Evolutionary conservation across 2,797 vertebrate species (phyloP), one percentile per base, ranked within the genome.

Genomic region (Schizothorax lantsangensis): DNA sequence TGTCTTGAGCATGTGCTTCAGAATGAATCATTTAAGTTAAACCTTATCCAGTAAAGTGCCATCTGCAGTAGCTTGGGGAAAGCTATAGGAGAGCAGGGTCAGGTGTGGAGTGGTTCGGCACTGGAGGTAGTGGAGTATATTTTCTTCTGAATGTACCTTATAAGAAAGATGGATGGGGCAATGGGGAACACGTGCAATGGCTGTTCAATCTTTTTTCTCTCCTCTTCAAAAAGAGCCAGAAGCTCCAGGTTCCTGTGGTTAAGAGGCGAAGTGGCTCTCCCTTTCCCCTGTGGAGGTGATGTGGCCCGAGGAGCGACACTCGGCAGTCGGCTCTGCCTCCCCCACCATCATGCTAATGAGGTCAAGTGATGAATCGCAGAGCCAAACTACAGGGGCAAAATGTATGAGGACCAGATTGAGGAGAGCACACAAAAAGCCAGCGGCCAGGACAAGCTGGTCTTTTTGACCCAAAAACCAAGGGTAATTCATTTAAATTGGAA

Each of bases 361-460:
- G 93, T 94, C 93, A 93, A 94, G 93, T 92, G 89, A 92, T 47
- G 23, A 93, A 94, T 94, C 91, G 92, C 91, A 93, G 90, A 92
- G 91, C 92, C 91, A 85, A 92, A 92, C 92, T 80, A 81, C 72
- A 85, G 87, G 89, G 88, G 78, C 75, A 75, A 86, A 83, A 90
- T 69, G 71, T 73, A 88, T 83, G 89, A 87, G 57, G 89, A 90
- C 86, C 90, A 93, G 90, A 93, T 88, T 92, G 91, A 84, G 78
- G 82, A 89, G 81, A 85, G 83, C 81, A 83, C 73, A 73, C 80
- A 87, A 81, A 89, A 74, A 87, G 90, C 88, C 88, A 84, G 88
- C 77, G 93, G 90, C 88, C 91, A 89, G 88, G 90, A 88, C 88
- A 43, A 68, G 66, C 78, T 52, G 45, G 78, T 57, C 84, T 79